Evolutionary conservation across 2,888 invertebrate genomes (phyloP).

Genomic region (Epicampocera succincta): DNA sequence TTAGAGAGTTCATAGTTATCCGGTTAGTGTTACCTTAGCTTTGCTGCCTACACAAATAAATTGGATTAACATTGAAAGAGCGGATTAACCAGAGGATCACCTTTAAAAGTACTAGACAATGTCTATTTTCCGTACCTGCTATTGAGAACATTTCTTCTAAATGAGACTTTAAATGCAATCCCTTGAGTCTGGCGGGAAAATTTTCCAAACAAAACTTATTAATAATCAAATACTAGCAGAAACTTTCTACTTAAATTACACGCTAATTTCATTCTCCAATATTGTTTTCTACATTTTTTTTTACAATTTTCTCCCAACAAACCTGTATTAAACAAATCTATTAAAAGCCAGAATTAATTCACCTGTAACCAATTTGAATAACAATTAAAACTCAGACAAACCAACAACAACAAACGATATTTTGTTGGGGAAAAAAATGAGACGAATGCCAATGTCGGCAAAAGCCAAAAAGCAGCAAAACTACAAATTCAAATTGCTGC

Average conservation of each 20-base stretch:
- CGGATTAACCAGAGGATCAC: no score
- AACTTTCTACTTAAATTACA: conserved; percentile 37
- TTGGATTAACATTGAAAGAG: no score
- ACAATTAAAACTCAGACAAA: conserved; percentile 56
- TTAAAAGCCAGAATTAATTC: conserved; percentile 20
- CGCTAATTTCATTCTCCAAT: conserved; percentile 10
- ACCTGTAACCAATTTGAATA: conserved; percentile 58
- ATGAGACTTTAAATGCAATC: no score
- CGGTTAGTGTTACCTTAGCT: no score
- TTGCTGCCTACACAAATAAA: no score
- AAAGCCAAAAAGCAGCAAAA: conserved; percentile 52
- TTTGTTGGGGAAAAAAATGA: conserved; percentile 29
- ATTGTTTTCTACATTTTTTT: background rate
- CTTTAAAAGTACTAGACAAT: no score
- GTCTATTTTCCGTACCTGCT: no score
- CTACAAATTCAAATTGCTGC: conserved; percentile 42
- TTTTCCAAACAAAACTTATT: no score
- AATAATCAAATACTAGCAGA: no score
- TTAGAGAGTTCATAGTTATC: no score
- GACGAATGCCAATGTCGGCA: conserved; percentile 68
- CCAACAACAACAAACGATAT: conserved; percentile 28
- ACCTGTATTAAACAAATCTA: background rate
- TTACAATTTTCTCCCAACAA: background rate
- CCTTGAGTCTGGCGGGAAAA: no score
- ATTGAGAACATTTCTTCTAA: no score